These are phyloP conservation scores for Rhingia rostrata DNA, from an alignment of 2,888 invertebrate species.

Conservation along the genomic window DNA sequence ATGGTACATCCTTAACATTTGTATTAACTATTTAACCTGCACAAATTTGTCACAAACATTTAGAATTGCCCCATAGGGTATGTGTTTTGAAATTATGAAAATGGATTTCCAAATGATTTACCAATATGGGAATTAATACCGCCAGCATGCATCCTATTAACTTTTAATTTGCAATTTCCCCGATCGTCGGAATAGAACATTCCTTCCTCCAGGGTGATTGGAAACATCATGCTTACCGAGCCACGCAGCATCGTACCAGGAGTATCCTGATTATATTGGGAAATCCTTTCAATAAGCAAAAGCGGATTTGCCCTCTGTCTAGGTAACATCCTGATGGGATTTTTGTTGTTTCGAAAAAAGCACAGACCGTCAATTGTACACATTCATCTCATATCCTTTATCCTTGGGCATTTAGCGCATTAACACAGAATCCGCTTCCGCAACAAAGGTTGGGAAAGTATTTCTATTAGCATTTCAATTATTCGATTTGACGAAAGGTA, in stretches of 20 bases:
- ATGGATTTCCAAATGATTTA: constrained; percentile 41
- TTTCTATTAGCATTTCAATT: constrained; percentile 43
- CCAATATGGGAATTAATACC: constrained; percentile 35
- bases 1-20: too few species aligned
- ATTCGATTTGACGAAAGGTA: constrained; percentile 26
- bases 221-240: not conserved
- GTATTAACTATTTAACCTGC: too few species aligned
- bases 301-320: constrained; percentile 36
- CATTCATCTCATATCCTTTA: constrained; percentile 5
- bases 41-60: constrained; percentile 21
- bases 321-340: constrained; percentile 32
- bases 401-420: constrained; percentile 3
- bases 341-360: constrained; percentile 2
- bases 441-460: constrained; percentile 29
- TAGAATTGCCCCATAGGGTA: too few species aligned
- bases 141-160: constrained; percentile 14
- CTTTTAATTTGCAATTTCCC: constrained; percentile 41
- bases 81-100: constrained; percentile 32
- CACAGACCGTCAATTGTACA: constrained; percentile 7
- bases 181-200: not conserved
- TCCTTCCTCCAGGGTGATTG: constrained; percentile 4
- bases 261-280: constrained; percentile 26
- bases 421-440: constrained; percentile 11
- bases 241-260: not conserved
- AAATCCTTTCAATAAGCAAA: not conserved